These are phyloP conservation scores for Squalus acanthias DNA, from an alignment of 2,797 vertebrate species.

Conservation along the genomic window DNA sequence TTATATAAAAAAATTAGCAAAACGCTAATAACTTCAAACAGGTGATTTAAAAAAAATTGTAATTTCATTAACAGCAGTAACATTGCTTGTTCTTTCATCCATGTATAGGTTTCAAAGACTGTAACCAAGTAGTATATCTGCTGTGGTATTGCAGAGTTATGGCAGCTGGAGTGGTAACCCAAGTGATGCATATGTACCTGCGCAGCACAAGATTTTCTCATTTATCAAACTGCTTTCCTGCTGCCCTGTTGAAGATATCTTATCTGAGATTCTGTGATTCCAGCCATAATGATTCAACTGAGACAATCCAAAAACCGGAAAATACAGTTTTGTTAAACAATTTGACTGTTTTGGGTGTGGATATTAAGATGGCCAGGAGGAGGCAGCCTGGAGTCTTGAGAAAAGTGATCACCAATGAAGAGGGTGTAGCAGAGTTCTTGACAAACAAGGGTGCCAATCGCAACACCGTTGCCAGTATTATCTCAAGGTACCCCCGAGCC, in stretches of 20 bases:
- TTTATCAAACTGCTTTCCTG: constrained; percentile 21
- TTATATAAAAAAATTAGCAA: neutral
- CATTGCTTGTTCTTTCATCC: neutral
- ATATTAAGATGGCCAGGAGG: constrained; percentile 56
- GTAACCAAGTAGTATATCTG: neutral
- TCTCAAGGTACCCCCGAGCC: constrained; percentile 67
- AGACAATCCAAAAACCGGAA: constrained; percentile 42
- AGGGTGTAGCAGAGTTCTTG: constrained; percentile 60
- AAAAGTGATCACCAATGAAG: constrained; percentile 59
- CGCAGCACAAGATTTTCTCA: neutral
- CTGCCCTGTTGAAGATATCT: constrained; percentile 33
- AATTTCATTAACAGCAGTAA: neutral
- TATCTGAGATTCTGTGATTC: constrained; percentile 43
- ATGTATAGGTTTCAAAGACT: neutral
- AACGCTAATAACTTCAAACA: neutral
- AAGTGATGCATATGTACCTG: neutral
- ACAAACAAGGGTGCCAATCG: constrained; percentile 59
- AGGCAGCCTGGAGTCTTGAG: constrained; percentile 63
- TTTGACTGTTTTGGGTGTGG: constrained; percentile 60
- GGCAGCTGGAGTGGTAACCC: neutral
- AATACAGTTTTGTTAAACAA: constrained; percentile 62
- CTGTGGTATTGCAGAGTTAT: neutral
- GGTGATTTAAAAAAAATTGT: neutral
- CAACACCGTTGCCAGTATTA: constrained; percentile 59
- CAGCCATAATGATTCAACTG: constrained; percentile 38